A percentile compares a stretch with the other conserved stretches of the same genome.
phyloP scores from a whole-genome alignment of 30 jellyfish, hydroid and myxozoan genomes.

The Sanderia malayensis region DNA sequence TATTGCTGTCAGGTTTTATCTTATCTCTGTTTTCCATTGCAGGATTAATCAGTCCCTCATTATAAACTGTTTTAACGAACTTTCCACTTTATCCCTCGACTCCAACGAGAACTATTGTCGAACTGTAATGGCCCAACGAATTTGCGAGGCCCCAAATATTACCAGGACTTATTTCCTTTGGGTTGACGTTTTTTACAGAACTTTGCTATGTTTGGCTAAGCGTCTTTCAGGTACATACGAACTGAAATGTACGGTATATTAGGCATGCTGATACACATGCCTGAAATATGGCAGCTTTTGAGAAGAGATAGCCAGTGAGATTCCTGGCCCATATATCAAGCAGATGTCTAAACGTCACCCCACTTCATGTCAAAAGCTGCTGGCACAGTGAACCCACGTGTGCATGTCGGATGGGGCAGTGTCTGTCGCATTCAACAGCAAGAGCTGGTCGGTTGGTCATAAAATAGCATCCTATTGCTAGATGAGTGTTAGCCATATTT shows the following conservation, averaged over 20 bases:
- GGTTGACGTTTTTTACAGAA: background rate
- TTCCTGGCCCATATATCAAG: no score
- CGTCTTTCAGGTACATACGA: background rate
- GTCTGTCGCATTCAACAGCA: no score
- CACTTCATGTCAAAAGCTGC: no score
- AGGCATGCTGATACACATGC: no score
- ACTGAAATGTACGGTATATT: background rate
- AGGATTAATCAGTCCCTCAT: conserved; percentile 50
- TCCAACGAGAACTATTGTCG: conserved; percentile 44
- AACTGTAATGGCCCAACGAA: conserved; percentile 30
- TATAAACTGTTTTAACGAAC: conserved; percentile 56
- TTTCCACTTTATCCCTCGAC: conserved; percentile 12
- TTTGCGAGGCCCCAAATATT: background rate
- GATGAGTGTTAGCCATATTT: no score
- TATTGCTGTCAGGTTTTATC: conserved; percentile 7
- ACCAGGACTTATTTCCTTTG: conserved; percentile 17
- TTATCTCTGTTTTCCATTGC: conserved; percentile 42
- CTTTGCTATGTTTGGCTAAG: conserved; percentile 3
- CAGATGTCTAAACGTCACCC: no score
- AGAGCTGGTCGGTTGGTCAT: no score
- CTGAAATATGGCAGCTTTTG: no score
- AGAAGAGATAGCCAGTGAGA: no score
- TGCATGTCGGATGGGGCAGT: no score
- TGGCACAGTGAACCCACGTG: no score
- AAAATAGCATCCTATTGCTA: no score